phyloP scores from a whole-genome alignment of 2,797 vertebrate species.

The Enteromius fasciolatus region DNA sequence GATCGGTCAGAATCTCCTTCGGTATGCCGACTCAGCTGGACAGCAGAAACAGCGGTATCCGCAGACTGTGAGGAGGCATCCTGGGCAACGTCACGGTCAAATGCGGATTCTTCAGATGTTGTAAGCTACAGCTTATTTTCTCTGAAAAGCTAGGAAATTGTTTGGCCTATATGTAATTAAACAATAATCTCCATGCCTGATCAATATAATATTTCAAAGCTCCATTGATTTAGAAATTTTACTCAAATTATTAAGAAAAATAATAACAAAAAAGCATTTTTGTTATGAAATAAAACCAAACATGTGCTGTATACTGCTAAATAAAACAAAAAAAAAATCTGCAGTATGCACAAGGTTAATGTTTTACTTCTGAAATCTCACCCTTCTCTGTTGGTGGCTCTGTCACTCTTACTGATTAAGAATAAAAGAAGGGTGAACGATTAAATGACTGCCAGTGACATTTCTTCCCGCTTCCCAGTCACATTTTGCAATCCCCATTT shows the following conservation, averaged over 20 bases:
- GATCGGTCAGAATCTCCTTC: no score
- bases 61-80: no score
- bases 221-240: neutral
- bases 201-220: neutral
- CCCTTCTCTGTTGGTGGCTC: neutral
- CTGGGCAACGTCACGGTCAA: no score
- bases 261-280: neutral
- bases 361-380: neutral
- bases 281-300: neutral
- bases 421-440: slow-evolving; percentile 15
- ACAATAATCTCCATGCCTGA: neutral
- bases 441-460: slow-evolving; percentile 30
- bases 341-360: neutral
- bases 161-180: neutral
- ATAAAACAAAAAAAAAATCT: neutral
- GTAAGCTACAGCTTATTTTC: neutral
- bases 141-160: neutral
- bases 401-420: slow-evolving; percentile 20
- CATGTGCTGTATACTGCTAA: neutral
- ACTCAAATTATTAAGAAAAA: neutral
- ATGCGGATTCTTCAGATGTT: neutral
- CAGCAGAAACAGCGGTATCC: no score
- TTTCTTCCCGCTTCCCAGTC: neutral
- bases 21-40: no score
- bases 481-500: neutral